These are phyloP conservation scores for Leptopilina myrica DNA, from an alignment of 2,888 invertebrate species.

Conservation along the genomic window DNA sequence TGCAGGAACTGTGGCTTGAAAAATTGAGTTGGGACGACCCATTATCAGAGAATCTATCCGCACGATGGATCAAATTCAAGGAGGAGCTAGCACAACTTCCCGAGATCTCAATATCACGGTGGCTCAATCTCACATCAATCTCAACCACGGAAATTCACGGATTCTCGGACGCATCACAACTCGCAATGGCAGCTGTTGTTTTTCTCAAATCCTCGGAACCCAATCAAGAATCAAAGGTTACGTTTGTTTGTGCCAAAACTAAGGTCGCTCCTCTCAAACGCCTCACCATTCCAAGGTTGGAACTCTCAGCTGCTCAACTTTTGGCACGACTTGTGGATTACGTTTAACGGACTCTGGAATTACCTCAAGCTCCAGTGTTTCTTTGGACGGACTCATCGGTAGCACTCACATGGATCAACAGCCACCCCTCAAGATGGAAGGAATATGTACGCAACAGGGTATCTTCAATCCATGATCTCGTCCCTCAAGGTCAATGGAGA, in stretches of 20 bases:
- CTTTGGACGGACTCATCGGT: no score
- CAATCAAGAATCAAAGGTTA: slow-evolving; percentile 55
- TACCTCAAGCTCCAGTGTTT: no score
- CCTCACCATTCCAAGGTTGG: no score
- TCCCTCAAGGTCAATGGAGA: no score
- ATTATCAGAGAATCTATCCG: slow-evolving; percentile 35
- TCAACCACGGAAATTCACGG: not conserved
- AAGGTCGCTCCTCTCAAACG: no score
- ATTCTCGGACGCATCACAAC: slow-evolving; percentile 3
- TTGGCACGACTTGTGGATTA: no score
- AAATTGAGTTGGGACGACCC: slow-evolving; percentile 51
- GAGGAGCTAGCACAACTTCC: slow-evolving; percentile 45
- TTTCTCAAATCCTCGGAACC: not conserved
- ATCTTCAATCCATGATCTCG: no score
- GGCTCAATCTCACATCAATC: slow-evolving; percentile 44
- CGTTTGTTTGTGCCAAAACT: slow-evolving; percentile 50
- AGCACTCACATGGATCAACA: no score
- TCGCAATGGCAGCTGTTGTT: not conserved
- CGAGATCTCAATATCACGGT: slow-evolving; percentile 47
- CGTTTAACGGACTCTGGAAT: no score
- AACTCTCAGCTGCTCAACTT: no score
- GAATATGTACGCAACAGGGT: no score
- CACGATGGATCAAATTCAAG: slow-evolving; percentile 22
- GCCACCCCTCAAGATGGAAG: no score
- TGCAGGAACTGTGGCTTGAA: slow-evolving; percentile 48